Conservation (phyloP, 2,797 vertebrate species). For the Carduelis carduelis region DNA sequence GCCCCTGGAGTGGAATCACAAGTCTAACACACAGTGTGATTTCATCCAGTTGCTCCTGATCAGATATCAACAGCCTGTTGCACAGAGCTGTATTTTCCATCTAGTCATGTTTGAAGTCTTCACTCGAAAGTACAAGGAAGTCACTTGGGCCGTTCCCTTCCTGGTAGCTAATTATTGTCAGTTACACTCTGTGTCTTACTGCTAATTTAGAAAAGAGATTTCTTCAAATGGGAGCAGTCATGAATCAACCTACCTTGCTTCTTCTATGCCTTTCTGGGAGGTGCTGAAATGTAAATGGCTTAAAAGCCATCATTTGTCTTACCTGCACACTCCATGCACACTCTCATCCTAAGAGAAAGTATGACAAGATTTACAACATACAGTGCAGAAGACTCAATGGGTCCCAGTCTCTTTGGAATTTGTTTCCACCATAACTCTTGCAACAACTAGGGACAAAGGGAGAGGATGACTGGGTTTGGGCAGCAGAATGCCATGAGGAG, state of each 20-base stretch:
- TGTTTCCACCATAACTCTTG: not conserved
- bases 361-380: not conserved
- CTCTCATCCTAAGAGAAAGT: not conserved
- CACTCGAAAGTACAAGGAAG: not conserved
- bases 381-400: not conserved
- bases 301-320: not conserved
- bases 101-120: not conserved
- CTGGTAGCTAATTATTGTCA: not conserved
- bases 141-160: not conserved
- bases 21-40: not conserved
- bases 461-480: not conserved
- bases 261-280: not conserved
- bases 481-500: not conserved
- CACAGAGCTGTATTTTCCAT: not conserved
- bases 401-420: not conserved
- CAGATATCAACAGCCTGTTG: not conserved
- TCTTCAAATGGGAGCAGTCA: not conserved
- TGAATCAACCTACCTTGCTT: not conserved
- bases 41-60: not conserved
- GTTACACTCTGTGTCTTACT: not conserved
- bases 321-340: not conserved
- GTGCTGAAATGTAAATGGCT: not conserved
- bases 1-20: not conserved
- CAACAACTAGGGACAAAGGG: not conserved
- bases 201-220: not conserved